Evolutionary conservation across 2,113 vertebrate species (phyloP), one percentile per base, ranked within the genome.

Genomic region (Macquaria australasica): DNA sequence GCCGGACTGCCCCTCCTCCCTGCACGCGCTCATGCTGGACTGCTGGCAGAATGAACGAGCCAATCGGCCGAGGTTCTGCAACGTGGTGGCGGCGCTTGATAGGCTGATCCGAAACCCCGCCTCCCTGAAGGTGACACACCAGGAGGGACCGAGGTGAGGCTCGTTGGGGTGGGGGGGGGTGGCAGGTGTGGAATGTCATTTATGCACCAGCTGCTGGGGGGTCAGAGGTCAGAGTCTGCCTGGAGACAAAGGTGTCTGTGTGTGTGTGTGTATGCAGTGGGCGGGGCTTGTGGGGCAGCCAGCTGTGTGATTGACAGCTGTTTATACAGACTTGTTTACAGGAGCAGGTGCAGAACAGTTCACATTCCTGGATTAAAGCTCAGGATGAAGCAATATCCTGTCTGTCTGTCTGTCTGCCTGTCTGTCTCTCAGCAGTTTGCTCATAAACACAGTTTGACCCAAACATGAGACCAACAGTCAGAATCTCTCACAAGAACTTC

Each of bases 21-120:
- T 99, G 53, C 98, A 99, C 83, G 94, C 97, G 81, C 96, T 99
- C 81, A 99, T 99, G 98, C 79, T 99, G 91, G 98, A 99, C 95
- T 99, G 98, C 91, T 99, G 98, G 98, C 97, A 99, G 93, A 96
- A 97, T 59, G 98, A 99, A 82, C 95, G 97, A 8, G 95, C 96
- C 11, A 90, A 96, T 4, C 93, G 97, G 23, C 97, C 97, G 0
- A 92, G 96, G 11, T 98, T 98, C 85, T 93, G 94, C 4, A 95
- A 96, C 63, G 96, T 97, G 68, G 97, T 98, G 87, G 95, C 95
- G 0, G 82, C 97, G 3, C 95, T 98, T 0, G 97, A 97, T 85
- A 96, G 97, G 90, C 95, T 97, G 41, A 98, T 98, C 88, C 95
- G 97, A 77, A 97, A 97, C 91, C 97, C 97, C 1, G 94, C 97